Conservation (phyloP, 2,797 vertebrate species). For the Neosalanx taihuensis region DNA sequence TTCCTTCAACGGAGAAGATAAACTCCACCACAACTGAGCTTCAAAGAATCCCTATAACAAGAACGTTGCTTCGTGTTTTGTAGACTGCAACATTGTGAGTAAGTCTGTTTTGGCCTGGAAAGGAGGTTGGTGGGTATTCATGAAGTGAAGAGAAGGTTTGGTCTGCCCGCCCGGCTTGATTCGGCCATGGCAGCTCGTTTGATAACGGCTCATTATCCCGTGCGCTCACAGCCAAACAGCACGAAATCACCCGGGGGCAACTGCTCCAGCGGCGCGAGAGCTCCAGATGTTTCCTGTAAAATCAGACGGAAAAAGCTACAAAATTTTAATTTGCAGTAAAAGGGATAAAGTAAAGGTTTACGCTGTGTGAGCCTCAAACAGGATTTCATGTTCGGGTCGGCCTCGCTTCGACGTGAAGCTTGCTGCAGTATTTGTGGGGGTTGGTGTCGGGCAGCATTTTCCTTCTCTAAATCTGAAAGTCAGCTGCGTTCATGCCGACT, state of each 20-base stretch:
- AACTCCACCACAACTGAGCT: neutral
- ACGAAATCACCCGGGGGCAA: conserved; percentile 67
- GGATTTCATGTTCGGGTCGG: conserved; percentile 56
- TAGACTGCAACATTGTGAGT: neutral
- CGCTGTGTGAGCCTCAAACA: conserved; percentile 62
- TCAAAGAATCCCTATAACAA: neutral
- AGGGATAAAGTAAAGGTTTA: conserved; percentile 76
- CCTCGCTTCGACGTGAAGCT: conserved; percentile 53
- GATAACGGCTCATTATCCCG: conserved; percentile 76
- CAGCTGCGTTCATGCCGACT: conserved; percentile 41
- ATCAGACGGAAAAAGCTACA: conserved; percentile 82
- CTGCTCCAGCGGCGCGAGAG: conserved; percentile 61
- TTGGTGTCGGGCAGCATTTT: conserved; percentile 39
- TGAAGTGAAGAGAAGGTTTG: neutral
- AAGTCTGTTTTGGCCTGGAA: neutral
- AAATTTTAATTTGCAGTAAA: conserved; percentile 82
- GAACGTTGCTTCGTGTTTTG: neutral
- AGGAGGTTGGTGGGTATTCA: neutral
- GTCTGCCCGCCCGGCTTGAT: conserved; percentile 35
- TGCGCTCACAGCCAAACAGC: conserved; percentile 65
- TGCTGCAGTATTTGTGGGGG: conserved; percentile 49
- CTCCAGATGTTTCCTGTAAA: conserved; percentile 84
- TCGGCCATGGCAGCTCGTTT: conserved; percentile 62
- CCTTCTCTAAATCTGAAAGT: conserved; percentile 40
- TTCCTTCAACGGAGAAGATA: neutral